phyloP scores from a whole-genome alignment of 1,140 invertebrate genomes.

The Leptoteleia sp. region DNA sequence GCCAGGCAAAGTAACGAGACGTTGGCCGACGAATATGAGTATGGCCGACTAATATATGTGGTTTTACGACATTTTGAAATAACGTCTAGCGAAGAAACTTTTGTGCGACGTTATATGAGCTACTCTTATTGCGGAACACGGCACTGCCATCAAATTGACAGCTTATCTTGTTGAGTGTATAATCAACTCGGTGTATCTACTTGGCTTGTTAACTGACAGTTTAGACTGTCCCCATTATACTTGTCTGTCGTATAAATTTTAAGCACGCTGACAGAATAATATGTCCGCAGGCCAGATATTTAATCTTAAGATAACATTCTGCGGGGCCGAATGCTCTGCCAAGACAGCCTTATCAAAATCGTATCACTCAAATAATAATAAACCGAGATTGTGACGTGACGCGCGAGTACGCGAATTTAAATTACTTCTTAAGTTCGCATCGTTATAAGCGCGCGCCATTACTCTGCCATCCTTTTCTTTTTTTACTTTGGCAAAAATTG shows the following conservation, averaged over 20 bases:
- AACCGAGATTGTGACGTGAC: slow-evolving; percentile 49
- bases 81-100: slow-evolving; percentile 33
- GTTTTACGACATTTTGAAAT: slow-evolving; percentile 25
- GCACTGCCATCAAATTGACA: slow-evolving; percentile 62
- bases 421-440: slow-evolving; percentile 39
- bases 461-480: no score
- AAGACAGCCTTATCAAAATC: slow-evolving; percentile 63
- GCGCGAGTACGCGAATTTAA: slow-evolving; percentile 47
- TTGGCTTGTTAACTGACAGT: slow-evolving; percentile 59
- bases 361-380: slow-evolving; percentile 60
- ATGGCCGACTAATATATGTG: slow-evolving; percentile 21
- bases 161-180: slow-evolving; percentile 57
- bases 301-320: slow-evolving; percentile 60
- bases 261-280: slow-evolving; percentile 60
- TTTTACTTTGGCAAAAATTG: slow-evolving; percentile 20
- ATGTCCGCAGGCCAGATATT: slow-evolving; percentile 61
- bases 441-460: slow-evolving; percentile 14
- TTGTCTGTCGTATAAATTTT: slow-evolving; percentile 60
- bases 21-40: slow-evolving; percentile 3
- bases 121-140: slow-evolving; percentile 38
- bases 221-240: slow-evolving; percentile 60
- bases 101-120: slow-evolving; percentile 38
- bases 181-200: slow-evolving; percentile 58
- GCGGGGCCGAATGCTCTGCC: slow-evolving; percentile 31
- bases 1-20: background rate